phyloP scores from a whole-genome alignment of 2,888 invertebrate genomes.

The Agrotis segetum region DNA sequence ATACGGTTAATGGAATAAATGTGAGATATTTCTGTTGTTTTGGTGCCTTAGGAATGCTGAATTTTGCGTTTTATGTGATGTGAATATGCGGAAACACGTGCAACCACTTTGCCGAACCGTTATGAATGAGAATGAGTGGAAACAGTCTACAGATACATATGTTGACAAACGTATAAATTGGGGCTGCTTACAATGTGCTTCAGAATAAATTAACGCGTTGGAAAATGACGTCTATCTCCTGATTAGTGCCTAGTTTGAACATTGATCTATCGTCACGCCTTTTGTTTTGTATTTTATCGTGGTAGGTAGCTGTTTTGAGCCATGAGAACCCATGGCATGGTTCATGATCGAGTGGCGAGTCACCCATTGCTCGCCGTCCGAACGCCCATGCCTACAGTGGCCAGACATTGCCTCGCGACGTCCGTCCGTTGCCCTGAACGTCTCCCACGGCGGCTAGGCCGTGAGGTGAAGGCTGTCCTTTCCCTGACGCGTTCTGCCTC shows the following conservation, averaged over 20 bases:
- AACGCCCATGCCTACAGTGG: too few species aligned
- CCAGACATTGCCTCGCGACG: too few species aligned
- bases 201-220: conserved; percentile 2
- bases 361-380: too few species aligned
- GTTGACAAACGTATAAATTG: conserved; percentile 7
- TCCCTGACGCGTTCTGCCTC: too few species aligned
- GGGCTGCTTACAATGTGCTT: background rate
- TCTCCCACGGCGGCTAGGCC: too few species aligned
- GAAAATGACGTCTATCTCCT: background rate
- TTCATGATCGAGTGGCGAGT: too few species aligned
- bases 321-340: too few species aligned
- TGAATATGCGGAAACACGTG: conserved; percentile 33
- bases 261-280: background rate
- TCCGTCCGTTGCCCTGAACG: too few species aligned
- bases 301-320: too few species aligned
- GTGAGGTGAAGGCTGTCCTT: too few species aligned
- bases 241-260: background rate
- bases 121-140: conserved; percentile 29
- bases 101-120: conserved; percentile 13
- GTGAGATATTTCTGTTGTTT: conserved; percentile 21
- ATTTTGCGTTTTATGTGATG: conserved; percentile 17
- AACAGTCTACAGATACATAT: conserved; percentile 22
- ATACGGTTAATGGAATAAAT: conserved; percentile 10
- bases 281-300: too few species aligned
- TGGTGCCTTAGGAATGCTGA: background rate